These are phyloP conservation scores for Nothocercus julius DNA, from an alignment of 2,113 vertebrate genomes.

Conservation along the genomic window DNA sequence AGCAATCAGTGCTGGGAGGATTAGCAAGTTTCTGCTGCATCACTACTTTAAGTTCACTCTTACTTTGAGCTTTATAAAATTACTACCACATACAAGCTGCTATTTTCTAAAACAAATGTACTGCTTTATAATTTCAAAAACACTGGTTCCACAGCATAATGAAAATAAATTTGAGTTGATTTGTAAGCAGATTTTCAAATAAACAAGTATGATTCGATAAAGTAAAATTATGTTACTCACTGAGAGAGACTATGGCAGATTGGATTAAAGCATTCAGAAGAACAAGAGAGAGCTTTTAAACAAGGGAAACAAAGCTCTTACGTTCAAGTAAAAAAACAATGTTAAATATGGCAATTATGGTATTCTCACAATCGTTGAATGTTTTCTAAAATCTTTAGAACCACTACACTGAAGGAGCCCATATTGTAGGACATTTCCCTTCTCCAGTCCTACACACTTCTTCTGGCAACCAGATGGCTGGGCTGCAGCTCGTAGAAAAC, in stretches of 20 bases:
- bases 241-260: conserved; percentile 75
- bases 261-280: conserved; percentile 63
- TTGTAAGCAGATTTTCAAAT: neutral
- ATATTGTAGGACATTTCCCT: neutral
- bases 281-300: conserved; percentile 64
- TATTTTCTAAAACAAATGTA: conserved; percentile 18
- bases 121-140: neutral
- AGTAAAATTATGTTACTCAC: conserved; percentile 75
- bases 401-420: neutral
- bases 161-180: neutral
- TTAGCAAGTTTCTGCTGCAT: conserved; percentile 60
- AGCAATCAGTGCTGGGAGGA: neutral
- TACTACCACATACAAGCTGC: conserved; percentile 3
- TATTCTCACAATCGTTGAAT: neutral
- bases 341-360: neutral
- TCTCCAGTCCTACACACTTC: neutral
- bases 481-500: neutral
- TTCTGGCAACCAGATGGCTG: neutral
- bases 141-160: neutral
- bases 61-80: conserved; percentile 33
- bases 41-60: conserved; percentile 3
- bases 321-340: neutral
- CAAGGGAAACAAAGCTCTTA: conserved; percentile 16
- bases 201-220: neutral
- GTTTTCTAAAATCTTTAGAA: neutral